phyloP scores from a whole-genome alignment of 2,797 vertebrate species.

The Arrhamphus sclerolepis region DNA sequence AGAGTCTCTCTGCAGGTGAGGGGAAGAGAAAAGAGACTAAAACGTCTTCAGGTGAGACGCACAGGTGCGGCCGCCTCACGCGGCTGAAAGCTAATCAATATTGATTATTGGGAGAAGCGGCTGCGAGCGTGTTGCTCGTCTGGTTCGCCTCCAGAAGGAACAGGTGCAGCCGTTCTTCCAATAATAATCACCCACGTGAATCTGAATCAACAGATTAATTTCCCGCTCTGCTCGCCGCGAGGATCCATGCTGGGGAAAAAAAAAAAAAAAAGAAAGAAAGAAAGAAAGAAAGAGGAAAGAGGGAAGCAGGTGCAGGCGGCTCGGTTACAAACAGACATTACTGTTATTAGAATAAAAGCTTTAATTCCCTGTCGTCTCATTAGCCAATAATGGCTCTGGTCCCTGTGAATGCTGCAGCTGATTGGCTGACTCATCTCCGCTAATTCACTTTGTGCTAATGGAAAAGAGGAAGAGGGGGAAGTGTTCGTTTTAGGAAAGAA shows the following conservation, averaged over 20 bases:
- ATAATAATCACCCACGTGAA: constrained; percentile 50
- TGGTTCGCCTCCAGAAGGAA: constrained; percentile 37
- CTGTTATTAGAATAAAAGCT: constrained; percentile 68
- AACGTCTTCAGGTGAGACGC: constrained; percentile 12
- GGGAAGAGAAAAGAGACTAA: neutral
- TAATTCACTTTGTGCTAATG: constrained; percentile 71
- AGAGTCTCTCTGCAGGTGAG: neutral
- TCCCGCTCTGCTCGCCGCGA: constrained; percentile 34
- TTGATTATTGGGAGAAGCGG: neutral
- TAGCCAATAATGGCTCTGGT: constrained; percentile 65
- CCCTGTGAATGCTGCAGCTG: constrained; percentile 61
- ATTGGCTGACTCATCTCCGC: constrained; percentile 67
- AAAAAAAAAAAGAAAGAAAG: neutral
- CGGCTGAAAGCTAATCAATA: constrained; percentile 14
- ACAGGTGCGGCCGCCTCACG: constrained; percentile 31
- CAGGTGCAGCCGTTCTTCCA: constrained; percentile 52
- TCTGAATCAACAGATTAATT: constrained; percentile 52
- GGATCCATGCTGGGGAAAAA: constrained; percentile 16
- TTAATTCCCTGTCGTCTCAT: constrained; percentile 67
- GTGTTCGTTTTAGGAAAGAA: constrained; percentile 25
- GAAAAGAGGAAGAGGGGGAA: constrained; percentile 32
- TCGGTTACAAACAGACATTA: constrained; percentile 59
- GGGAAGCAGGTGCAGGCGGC: constrained; percentile 65
- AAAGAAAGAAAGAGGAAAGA: too few relatives aligned
- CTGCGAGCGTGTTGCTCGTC: neutral